phyloP scores from a whole-genome alignment of 1,140 invertebrate species.

The Schlechtendalia chinensis region DNA sequence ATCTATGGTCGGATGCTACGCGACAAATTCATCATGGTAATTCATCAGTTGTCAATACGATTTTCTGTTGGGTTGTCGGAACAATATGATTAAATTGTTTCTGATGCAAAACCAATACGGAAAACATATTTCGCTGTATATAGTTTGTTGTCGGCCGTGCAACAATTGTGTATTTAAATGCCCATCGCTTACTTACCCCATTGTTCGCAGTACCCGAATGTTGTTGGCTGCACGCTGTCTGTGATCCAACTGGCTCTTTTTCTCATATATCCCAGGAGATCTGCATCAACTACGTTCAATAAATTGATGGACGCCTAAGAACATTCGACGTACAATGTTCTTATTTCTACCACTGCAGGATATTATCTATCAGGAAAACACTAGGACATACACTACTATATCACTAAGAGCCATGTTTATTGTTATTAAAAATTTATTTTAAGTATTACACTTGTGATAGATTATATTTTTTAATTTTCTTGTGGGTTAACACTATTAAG shows the following conservation, averaged over 20 bases:
- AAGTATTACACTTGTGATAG: constrained; percentile 29
- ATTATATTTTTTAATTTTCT: neutral
- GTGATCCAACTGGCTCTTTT: constrained; percentile 9
- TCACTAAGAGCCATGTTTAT: too few relatives aligned
- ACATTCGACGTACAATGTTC: too few relatives aligned
- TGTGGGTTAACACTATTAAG: neutral
- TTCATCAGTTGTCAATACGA: neutral
- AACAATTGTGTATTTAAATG: too few relatives aligned
- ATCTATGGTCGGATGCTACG: constrained; percentile 31
- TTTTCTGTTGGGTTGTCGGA: neutral
- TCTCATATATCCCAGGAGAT: constrained; percentile 27
- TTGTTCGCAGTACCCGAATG: constrained; percentile 36
- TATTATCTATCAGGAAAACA: too few relatives aligned
- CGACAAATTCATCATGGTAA: constrained; percentile 45
- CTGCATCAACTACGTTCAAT: neutral
- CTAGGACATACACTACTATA: too few relatives aligned
- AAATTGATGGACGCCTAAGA: constrained; percentile 19
- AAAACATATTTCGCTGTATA: too few relatives aligned
- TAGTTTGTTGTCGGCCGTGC: too few relatives aligned
- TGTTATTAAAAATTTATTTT: too few relatives aligned
- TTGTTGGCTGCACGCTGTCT: constrained; percentile 20
- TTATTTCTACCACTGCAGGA: too few relatives aligned
- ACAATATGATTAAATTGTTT: too few relatives aligned
- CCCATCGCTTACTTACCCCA: too few relatives aligned
- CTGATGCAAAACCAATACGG: too few relatives aligned